Conservation (phyloP, 2,113 vertebrate species). For the Lagenorhynchus albirostris region DNA sequence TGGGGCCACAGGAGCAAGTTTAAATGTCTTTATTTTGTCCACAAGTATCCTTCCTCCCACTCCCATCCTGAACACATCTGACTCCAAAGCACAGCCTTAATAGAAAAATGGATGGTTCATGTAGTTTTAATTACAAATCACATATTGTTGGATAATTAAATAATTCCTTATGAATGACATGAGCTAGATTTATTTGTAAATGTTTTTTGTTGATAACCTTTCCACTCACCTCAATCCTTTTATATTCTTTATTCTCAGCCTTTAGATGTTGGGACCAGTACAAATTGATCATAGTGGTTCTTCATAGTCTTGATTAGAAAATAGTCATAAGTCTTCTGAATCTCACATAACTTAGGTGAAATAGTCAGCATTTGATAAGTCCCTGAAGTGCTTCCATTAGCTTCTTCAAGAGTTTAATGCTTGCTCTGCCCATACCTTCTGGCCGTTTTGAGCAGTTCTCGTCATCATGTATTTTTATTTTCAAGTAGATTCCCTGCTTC, state of each 20-base stretch:
- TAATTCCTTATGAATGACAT: neutral
- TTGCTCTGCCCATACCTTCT: neutral
- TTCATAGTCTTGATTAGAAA: neutral
- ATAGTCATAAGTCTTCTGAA: neutral
- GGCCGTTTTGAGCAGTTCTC: constrained; percentile 2
- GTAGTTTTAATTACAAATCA: neutral
- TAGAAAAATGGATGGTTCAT: neutral
- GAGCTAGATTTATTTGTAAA: neutral
- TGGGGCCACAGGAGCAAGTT: neutral
- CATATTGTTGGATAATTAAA: neutral
- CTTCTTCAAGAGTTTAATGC: neutral
- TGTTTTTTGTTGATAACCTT: neutral
- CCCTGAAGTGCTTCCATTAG: neutral
- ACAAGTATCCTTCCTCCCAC: neutral
- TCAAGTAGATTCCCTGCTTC: neutral
- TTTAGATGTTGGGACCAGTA: neutral
- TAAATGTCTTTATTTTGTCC: constrained; percentile 55
- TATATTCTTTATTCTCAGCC: neutral
- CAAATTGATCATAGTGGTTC: neutral
- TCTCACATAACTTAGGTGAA: neutral
- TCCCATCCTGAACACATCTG: constrained; percentile 23
- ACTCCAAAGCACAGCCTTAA: neutral
- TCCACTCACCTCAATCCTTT: neutral
- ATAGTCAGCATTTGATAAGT: neutral
- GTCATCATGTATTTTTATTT: neutral